Evolutionary conservation across 2,113 vertebrate genomes (phyloP).

Genomic region (Calyptommatus sinebrachiatus): DNA sequence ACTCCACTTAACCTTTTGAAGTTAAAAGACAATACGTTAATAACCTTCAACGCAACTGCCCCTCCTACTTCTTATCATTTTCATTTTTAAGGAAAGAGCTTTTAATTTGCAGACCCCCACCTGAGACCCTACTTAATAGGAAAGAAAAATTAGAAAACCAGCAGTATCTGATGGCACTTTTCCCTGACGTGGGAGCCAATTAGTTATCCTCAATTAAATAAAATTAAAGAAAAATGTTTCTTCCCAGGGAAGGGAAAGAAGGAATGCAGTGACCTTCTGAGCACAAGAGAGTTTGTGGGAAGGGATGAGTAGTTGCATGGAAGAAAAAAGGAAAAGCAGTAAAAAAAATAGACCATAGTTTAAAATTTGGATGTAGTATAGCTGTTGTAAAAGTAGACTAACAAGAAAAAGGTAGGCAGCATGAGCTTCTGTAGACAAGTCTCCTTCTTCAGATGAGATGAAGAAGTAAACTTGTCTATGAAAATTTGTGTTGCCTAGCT

Average conservation of each 20-base stretch:
- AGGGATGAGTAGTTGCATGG: conserved; percentile 32
- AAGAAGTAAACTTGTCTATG: no score
- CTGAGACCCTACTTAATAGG: conserved; percentile 25
- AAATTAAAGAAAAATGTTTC: conserved; percentile 59
- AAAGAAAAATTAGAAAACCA: conserved; percentile 34
- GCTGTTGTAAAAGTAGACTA: background rate
- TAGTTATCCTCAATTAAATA: conserved; percentile 67
- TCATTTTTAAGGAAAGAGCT: conserved; percentile 27
- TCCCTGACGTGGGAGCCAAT: conserved; percentile 60
- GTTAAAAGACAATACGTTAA: background rate
- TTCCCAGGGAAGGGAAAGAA: conserved; percentile 38
- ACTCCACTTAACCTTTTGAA: background rate
- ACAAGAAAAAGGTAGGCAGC: background rate
- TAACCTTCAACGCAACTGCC: background rate
- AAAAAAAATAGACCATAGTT: conserved; percentile 27
- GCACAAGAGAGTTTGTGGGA: conserved; percentile 23
- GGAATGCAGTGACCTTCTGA: conserved; percentile 40
- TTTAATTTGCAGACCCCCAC: conserved; percentile 31
- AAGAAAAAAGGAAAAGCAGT: conserved; percentile 54
- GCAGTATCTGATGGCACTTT: conserved; percentile 35
- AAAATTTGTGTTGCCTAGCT: no score
- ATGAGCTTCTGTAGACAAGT: no score
- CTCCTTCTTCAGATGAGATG: no score
- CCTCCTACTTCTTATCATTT: background rate
- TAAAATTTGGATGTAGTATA: conserved; percentile 27